These are phyloP conservation scores for Phyllotreta cruciferae DNA, from an alignment of 2,888 invertebrate species.

Conservation along the genomic window DNA sequence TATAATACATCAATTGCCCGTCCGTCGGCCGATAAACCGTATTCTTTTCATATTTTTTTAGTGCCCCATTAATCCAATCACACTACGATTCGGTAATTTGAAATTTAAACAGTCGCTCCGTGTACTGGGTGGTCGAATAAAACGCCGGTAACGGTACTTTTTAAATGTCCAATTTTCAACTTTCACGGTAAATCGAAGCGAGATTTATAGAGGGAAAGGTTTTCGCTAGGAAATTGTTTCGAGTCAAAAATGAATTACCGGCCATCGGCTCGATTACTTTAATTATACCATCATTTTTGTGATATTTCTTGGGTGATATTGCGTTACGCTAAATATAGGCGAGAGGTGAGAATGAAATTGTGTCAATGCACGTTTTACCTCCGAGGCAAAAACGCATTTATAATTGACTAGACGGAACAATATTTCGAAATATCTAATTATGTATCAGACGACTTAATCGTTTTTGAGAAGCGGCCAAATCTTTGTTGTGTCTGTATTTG, in stretches of 20 bases:
- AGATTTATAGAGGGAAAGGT: slow-evolving; percentile 1
- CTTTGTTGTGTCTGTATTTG: slow-evolving; percentile 27
- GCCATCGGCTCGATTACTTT: too few species aligned
- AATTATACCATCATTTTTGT: too few species aligned
- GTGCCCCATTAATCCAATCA: slow-evolving; percentile 10
- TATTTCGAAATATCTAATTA: slow-evolving; percentile 23
- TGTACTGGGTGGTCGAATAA: slow-evolving; percentile 15
- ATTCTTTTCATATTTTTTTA: slow-evolving; percentile 31
- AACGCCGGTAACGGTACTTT: slow-evolving; percentile 3
- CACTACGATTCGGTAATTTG: slow-evolving; percentile 2
- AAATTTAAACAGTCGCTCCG: slow-evolving; percentile 1
- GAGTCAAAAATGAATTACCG: too few species aligned
- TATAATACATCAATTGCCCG: slow-evolving; percentile 38
- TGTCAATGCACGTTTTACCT: slow-evolving; percentile 1
- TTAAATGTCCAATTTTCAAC: slow-evolving; percentile 9
- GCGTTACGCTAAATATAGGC: too few species aligned
- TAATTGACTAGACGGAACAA: background rate
- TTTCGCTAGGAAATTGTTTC: too few species aligned
- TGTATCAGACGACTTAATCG: slow-evolving; percentile 20
- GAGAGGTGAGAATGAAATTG: background rate
- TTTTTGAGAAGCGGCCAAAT: slow-evolving; percentile 28
- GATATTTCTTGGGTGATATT: too few species aligned
- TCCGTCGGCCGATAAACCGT: slow-evolving; percentile 30
- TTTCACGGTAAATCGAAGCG: slow-evolving; percentile 4
- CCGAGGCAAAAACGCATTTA: too few species aligned